A percentile compares a stretch with the other conserved stretches of the same genome.
Conservation (phyloP, 1,140 invertebrate genomes). For the Drosophila eugracilis region DNA sequence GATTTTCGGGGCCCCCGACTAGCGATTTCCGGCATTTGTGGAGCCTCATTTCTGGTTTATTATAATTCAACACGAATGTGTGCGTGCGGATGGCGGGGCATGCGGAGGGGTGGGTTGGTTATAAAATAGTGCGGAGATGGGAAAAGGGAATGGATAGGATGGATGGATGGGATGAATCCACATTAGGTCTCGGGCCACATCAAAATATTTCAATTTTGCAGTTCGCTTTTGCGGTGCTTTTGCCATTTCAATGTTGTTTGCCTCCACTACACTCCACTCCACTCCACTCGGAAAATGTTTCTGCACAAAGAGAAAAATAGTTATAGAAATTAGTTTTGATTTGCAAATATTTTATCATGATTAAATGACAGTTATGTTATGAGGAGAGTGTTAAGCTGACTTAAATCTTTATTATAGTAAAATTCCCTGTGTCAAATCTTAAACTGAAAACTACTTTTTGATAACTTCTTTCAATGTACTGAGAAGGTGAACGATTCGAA, state of each 20-base stretch:
- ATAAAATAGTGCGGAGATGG: conserved; percentile 11
- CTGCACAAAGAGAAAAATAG: neutral
- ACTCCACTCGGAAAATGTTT: neutral
- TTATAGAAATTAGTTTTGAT: neutral
- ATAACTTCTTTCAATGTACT: neutral
- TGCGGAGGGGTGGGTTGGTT: neutral
- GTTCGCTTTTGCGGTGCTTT: conserved; percentile 71
- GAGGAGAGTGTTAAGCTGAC: too few species aligned
- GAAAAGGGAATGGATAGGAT: neutral
- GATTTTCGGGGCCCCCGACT: conserved; percentile 50
- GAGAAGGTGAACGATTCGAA: neutral
- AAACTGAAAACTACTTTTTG: too few species aligned
- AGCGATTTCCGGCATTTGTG: conserved; percentile 79
- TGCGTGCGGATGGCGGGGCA: conserved; percentile 21
- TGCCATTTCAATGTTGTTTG: conserved; percentile 68
- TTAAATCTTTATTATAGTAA: too few species aligned
- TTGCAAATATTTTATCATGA: too few species aligned
- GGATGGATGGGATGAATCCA: too few species aligned
- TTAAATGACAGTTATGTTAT: too few species aligned
- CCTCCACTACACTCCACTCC: too few species aligned
- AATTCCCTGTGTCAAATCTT: too few species aligned
- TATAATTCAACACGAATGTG: conserved; percentile 79
- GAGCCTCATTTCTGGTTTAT: conserved; percentile 77
- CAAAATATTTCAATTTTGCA: conserved; percentile 81
- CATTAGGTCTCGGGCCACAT: conserved; percentile 67